A percentile compares a stretch with the other conserved stretches of the same genome.
phyloP scores from a whole-genome alignment of 1,140 invertebrate species.

The Cataglyphis hispanica region DNA sequence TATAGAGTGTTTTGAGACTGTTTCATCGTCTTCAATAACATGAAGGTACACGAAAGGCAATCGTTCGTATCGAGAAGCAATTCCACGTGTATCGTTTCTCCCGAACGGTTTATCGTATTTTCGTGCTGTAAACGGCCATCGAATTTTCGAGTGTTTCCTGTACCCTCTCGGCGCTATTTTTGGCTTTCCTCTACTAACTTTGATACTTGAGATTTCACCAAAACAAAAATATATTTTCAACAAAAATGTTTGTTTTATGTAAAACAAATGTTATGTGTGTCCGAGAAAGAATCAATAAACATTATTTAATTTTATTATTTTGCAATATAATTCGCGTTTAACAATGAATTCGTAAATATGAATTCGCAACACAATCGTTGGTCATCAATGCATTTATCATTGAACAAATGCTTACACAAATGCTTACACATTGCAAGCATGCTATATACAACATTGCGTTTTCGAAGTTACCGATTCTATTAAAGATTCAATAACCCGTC shows the following conservation, averaged over 20 bases:
- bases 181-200: not conserved
- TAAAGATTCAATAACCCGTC: constrained; percentile 68
- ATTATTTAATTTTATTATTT: not conserved
- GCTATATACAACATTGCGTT: constrained; percentile 32
- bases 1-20: not conserved
- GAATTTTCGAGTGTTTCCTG: constrained; percentile 48
- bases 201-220: not conserved
- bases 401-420: not conserved
- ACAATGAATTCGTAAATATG: constrained; percentile 8
- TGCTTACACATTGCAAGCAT: constrained; percentile 6
- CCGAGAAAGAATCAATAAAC: not conserved
- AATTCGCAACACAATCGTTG: constrained; percentile 5
- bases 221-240: constrained; percentile 25
- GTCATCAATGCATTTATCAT: constrained; percentile 26
- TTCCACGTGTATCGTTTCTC: constrained; percentile 44
- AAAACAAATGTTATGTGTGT: not conserved
- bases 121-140: constrained; percentile 38
- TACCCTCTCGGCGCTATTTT: constrained; percentile 26
- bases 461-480: constrained; percentile 51
- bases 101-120: constrained; percentile 45
- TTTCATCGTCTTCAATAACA: constrained; percentile 29
- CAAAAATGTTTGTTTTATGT: not conserved
- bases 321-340: not conserved
- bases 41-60: not conserved
- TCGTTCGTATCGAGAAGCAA: constrained; percentile 43